Conservation (phyloP, 2,888 invertebrate genomes). For the Metellina segmentata region DNA sequence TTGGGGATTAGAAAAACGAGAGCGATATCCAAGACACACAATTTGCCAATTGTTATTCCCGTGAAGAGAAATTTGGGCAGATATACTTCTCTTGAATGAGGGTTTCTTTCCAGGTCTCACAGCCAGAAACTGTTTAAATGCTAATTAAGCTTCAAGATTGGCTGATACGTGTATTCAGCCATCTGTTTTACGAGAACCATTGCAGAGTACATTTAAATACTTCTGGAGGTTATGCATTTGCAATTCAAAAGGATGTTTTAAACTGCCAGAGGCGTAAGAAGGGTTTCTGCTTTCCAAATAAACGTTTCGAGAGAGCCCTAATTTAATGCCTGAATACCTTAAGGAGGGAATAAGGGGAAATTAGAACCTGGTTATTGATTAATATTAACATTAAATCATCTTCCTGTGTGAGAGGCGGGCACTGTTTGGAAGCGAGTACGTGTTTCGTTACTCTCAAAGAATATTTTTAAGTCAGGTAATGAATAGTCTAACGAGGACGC, state of each 20-base stretch:
- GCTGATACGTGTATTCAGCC: background rate
- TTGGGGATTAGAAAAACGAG: too few relatives aligned
- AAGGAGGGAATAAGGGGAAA: background rate
- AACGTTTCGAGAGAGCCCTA: background rate
- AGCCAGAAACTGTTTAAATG: background rate
- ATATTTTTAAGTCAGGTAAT: background rate
- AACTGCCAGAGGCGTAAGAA: background rate
- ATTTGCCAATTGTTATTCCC: too few relatives aligned
- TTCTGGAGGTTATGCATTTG: background rate
- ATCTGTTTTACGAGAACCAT: conserved; percentile 1
- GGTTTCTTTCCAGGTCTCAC: too few relatives aligned
- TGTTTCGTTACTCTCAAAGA: background rate
- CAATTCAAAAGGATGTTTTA: conserved; percentile 5
- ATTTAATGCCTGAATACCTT: conserved; percentile 26
- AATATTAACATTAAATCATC: conserved; percentile 42
- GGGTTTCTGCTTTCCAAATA: conserved; percentile 11
- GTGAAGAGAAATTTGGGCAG: too few relatives aligned
- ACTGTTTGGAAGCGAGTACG: background rate
- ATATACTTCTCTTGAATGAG: too few relatives aligned
- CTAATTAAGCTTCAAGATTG: background rate
- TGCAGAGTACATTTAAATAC: conserved; percentile 5
- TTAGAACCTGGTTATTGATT: conserved; percentile 34
- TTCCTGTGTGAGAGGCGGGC: background rate
- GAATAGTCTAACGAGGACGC: too few relatives aligned
- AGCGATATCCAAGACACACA: too few relatives aligned